Evolutionary conservation across 2,797 vertebrate species (phyloP), one percentile per base, ranked within the genome.

Genomic region (Myotis vivesi): DNA sequence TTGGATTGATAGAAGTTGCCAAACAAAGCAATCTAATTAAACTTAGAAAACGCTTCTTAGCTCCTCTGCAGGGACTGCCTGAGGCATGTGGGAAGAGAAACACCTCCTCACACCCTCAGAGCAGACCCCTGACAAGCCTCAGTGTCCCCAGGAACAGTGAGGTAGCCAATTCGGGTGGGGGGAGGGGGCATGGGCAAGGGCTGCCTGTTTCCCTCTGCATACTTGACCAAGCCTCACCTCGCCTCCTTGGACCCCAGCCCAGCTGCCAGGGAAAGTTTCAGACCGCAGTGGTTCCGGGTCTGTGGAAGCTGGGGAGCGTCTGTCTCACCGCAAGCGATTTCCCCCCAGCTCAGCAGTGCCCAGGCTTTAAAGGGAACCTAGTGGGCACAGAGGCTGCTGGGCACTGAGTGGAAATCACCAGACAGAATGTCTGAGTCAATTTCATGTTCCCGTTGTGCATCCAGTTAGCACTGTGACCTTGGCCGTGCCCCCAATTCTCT

Each of bases 331-430:
- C 77, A 95, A 84, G 83, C 16, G 68, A 92, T 66, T 82, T 91
- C 62, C 92, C 94, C 76, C 9, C 55, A 87, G 38, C 92, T 71
- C 88, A 96, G 91, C 68, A 30, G 81, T 82, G 95, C 80, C 73
- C 76, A 92, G 73, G 41, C 53, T 57, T 79, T 92, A 97, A 36
- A 20, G 96, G 94, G 92, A 89, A 95, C 89, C 89, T 83, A 19
- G 51, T 33, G 59, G 79, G 83, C 8, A 12, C 20, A 71, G 76
- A 44, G 69, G 83, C 8, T 0, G 1, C 44, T 80, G 25, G 19
- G 20, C 51, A 75, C 1, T 71, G 81, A 79, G 81, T 59, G 13
- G 33, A 90, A 94, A 68, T 62, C 19, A 68, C 8, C 13, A 9
- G 57, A 53, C 49, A 41, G 71, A 92, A 69, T 57, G 28, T 11